Conservation (phyloP, 2,113 vertebrate species). For the Ophthalmotilapia sp. region DNA sequence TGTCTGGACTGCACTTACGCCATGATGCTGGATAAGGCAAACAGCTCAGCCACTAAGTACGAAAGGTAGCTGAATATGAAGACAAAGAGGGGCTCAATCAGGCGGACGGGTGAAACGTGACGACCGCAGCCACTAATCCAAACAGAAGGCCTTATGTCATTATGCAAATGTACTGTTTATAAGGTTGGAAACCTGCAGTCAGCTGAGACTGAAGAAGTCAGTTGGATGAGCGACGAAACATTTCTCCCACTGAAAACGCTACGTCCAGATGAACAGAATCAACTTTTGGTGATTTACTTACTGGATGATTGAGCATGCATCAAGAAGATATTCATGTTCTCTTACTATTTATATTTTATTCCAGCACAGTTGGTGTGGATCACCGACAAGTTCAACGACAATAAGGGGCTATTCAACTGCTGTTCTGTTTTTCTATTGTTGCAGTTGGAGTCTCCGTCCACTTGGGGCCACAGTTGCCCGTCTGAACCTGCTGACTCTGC, state of each 20-base stretch:
- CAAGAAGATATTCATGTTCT: neutral
- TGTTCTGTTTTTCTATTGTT: neutral
- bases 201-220: neutral
- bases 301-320: neutral
- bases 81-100: neutral
- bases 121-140: neutral
- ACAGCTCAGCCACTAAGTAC: neutral
- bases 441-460: neutral
- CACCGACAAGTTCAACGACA: neutral
- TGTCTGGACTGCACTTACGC: neutral
- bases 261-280: neutral
- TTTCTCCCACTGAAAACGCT: neutral
- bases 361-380: neutral
- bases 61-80: neutral
- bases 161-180: neutral
- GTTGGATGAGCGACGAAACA: neutral
- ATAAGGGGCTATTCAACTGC: neutral
- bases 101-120: neutral
- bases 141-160: neutral
- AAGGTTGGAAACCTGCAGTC: neutral
- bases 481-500: neutral
- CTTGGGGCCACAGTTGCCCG: neutral
- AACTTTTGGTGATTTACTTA: neutral
- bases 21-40: neutral
- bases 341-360: neutral